Evolutionary conservation across 2,888 invertebrate genomes (phyloP), one percentile per base, ranked within the genome.

Genomic region (Oxycera nigricornis): DNA sequence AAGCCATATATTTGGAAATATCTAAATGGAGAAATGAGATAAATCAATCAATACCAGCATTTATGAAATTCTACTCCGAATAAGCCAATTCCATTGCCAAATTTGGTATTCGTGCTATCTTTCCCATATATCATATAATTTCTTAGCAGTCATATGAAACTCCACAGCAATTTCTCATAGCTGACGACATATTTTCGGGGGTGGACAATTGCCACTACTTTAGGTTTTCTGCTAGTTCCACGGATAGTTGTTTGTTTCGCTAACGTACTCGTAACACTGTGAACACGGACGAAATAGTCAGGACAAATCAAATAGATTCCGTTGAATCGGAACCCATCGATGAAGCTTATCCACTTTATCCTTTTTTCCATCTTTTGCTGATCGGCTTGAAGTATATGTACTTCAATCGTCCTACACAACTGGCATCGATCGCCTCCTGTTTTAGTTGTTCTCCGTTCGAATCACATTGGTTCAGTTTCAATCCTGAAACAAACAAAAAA

Each of bases 311-410:
- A 39, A 65, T 39, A 65, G 39, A 39, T 62, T 20, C 62, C 14
- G 14, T 41, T 41, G 39, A 65, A 65, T 65, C 41, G 24, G 22
- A 39, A 20, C 22, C 41, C 65, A 35, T 41, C 41, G 0, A 20
- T 41, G 41, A 65, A 65, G 24, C 22, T 39, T 41, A 65, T 65
- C 65, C 39, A 65, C 24, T 65, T 65, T 41, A 41, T 65, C 41
- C 41, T n/a, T 26, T 24, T 55, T 41, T 41, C 41, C 30, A 61
- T 31, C 61, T 39, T 41, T 65, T 65, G 65, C n/a, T 41, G 39
- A 22, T 41, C 3, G 20, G 30, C 7, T 39, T 24, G 1, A 14
- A 14, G 26, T 4, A 24, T 2, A 4, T 28, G 1, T 9, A 41
- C 65, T 26, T 26, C n/a, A 41, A 24, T 41, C 41, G 7, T 26